Evolutionary conservation across 2,113 vertebrate genomes (phyloP).

Genomic region (Rattus norvegicus): DNA sequence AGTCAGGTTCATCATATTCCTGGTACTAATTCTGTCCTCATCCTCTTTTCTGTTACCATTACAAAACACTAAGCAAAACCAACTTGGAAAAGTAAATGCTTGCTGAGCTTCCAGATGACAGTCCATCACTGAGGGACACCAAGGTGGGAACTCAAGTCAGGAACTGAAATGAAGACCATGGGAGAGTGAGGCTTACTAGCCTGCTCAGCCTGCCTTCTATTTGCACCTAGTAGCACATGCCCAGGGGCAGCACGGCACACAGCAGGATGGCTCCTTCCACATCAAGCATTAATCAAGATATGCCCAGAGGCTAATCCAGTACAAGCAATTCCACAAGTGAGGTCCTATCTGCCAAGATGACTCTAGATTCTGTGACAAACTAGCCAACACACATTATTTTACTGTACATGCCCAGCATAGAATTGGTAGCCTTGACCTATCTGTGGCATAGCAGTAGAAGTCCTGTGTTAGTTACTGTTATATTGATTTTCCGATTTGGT

Average conservation of each 20-base stretch:
- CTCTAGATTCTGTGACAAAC: neutral
- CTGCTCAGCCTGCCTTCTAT: neutral
- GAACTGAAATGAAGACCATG: neutral
- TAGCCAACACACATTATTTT: neutral
- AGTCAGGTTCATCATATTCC: neutral
- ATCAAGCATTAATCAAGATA: neutral
- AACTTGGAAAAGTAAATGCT: neutral
- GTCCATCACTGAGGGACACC: no score
- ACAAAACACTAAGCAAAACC: neutral
- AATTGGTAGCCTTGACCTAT: neutral
- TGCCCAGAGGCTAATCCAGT: no score
- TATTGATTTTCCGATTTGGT: neutral
- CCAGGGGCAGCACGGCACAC: no score
- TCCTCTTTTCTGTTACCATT: neutral
- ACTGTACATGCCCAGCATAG: rapidly evolving
- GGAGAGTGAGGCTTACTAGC: neutral
- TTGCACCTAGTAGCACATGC: neutral
- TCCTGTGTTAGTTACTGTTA: neutral
- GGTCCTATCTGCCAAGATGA: neutral
- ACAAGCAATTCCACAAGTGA: neutral
- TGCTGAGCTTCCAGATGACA: neutral
- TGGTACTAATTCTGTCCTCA: neutral
- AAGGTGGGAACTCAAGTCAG: neutral
- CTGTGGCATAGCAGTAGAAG: rapidly evolving
- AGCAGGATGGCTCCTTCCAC: neutral